These are phyloP conservation scores for Spisula solida DNA, from an alignment of 2,888 invertebrate genomes.

Conservation along the genomic window DNA sequence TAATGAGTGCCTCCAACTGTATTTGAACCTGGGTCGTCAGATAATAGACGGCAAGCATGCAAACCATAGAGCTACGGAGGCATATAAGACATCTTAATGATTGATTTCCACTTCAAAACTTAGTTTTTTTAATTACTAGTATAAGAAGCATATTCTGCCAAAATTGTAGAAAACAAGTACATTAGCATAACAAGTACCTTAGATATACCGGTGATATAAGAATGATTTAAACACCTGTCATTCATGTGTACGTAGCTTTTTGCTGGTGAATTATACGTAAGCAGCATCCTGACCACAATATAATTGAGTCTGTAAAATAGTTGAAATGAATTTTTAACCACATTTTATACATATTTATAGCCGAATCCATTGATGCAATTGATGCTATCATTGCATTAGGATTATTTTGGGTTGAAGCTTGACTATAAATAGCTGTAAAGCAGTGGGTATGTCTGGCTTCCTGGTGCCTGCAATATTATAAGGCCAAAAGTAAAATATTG, in stretches of 20 bases:
- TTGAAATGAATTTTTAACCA: neutral
- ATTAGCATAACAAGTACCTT: neutral
- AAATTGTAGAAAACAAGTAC: neutral
- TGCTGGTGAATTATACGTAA: neutral
- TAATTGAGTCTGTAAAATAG: neutral
- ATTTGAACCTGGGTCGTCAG: too few species aligned
- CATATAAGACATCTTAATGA: neutral
- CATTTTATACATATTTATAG: constrained; percentile 22
- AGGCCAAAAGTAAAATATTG: too few species aligned
- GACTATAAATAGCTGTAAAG: constrained; percentile 3
- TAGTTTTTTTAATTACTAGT: neutral
- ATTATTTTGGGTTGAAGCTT: constrained; percentile 2
- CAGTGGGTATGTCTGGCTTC: constrained; percentile 8
- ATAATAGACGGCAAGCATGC: too few species aligned
- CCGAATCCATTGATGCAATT: constrained; percentile 2
- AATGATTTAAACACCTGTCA: constrained; percentile 22
- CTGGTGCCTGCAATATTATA: neutral
- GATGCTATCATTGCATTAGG: constrained; percentile 5
- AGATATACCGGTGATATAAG: neutral
- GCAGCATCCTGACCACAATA: constrained; percentile 7
- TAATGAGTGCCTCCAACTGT: too few species aligned
- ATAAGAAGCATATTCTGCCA: neutral
- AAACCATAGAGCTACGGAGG: too few species aligned
- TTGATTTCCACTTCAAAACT: constrained; percentile 3
- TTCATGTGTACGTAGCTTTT: neutral